Evolutionary conservation across 2,888 invertebrate genomes (phyloP).

Genomic region (Odontocolon sp.): DNA sequence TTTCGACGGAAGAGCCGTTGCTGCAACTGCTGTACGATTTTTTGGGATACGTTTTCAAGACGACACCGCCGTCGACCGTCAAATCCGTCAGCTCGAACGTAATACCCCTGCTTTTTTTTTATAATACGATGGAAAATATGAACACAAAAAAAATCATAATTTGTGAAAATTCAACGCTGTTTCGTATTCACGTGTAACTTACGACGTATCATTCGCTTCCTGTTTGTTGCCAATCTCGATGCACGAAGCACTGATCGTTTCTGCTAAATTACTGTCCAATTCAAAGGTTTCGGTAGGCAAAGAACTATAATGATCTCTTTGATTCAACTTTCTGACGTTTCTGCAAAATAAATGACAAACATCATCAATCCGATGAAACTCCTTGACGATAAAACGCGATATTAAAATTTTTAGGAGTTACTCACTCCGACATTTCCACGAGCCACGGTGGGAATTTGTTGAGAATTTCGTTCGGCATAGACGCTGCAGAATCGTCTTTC

Average conservation of each 20-base stretch:
- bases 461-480: slow-evolving; percentile 49
- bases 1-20: not conserved
- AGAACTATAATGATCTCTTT: slow-evolving; percentile 59
- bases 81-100: slow-evolving; percentile 29
- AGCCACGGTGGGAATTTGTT: slow-evolving; percentile 70
- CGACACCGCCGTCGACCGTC: slow-evolving; percentile 38
- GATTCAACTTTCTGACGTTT: slow-evolving; percentile 63
- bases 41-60: slow-evolving; percentile 36
- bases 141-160: not conserved
- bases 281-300: slow-evolving; percentile 43
- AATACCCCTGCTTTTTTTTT: slow-evolving; percentile 17
- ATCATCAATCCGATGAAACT: slow-evolving; percentile 1
- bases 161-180: not conserved
- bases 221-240: slow-evolving; percentile 48
- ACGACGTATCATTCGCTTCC: slow-evolving; percentile 31
- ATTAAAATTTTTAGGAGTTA: slow-evolving; percentile 3
- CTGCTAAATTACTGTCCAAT: slow-evolving; percentile 24
- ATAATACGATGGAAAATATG: too few species aligned
- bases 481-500: slow-evolving; percentile 43
- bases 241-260: slow-evolving; percentile 26
- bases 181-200: slow-evolving; percentile 11
- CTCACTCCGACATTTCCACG: slow-evolving; percentile 71
- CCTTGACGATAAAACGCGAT: slow-evolving; percentile 3
- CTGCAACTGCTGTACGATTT: slow-evolving; percentile 23
- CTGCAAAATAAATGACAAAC: slow-evolving; percentile 52